phyloP scores from a whole-genome alignment of 2,797 vertebrate species.

The Octomys mimax region DNA sequence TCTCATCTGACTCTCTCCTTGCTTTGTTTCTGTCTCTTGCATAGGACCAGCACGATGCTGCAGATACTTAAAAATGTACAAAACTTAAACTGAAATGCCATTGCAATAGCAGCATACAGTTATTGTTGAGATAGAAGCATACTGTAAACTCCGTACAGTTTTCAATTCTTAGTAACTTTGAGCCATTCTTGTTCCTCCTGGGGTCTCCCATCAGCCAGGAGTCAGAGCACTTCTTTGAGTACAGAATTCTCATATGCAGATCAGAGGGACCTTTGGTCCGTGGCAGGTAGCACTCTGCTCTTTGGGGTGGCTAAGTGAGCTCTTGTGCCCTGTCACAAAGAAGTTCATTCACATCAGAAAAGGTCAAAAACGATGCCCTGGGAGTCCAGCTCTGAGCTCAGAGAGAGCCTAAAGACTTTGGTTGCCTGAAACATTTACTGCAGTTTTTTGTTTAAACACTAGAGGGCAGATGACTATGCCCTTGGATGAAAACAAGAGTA shows the following conservation, averaged over 20 bases:
- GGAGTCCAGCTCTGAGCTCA: neutral
- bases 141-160: neutral
- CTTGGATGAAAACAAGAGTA: neutral
- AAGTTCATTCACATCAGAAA: neutral
- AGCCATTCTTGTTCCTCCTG: neutral
- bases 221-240: neutral
- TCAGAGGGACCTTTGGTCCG: neutral
- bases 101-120: neutral
- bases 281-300: neutral
- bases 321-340: neutral
- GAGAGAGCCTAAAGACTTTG: neutral
- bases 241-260: neutral
- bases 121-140: neutral
- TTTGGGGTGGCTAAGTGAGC: neutral
- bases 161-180: neutral
- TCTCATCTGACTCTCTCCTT: neutral
- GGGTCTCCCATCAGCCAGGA: neutral
- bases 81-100: neutral
- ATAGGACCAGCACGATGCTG: neutral
- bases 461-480: conserved; percentile 71
- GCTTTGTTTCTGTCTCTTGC: neutral
- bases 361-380: neutral
- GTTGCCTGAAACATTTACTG: neutral
- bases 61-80: neutral
- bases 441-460: conserved; percentile 57